These are phyloP conservation scores for Luidia sarsii DNA, from an alignment of 53 echinoderm and acorn worm species.

Conservation along the genomic window DNA sequence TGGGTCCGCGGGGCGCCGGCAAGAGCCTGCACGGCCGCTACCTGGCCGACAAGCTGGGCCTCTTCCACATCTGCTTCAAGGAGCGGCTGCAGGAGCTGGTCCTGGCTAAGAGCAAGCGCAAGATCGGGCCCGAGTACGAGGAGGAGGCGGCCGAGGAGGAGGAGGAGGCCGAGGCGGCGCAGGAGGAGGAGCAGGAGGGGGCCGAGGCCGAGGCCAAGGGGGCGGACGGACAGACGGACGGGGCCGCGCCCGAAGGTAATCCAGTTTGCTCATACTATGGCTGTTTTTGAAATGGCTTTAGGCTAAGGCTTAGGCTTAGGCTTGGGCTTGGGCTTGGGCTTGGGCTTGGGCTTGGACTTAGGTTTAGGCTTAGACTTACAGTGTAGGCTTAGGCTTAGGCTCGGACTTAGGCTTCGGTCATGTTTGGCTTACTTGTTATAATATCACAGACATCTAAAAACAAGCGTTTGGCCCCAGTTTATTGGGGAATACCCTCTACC, in stretches of 20 bases:
- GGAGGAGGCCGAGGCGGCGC: conserved; percentile 71
- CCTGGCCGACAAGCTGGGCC: conserved; percentile 91
- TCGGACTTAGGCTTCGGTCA: too few species aligned
- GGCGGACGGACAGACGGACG: neutral
- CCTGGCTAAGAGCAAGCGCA: conserved; percentile 99
- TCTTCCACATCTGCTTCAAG: conserved; percentile 98
- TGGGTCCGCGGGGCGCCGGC: conserved; percentile 91
- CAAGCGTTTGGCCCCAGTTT: too few species aligned
- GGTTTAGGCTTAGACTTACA: too few species aligned
- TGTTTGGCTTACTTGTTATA: too few species aligned
- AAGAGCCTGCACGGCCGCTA: conserved; percentile 87
- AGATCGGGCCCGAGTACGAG: conserved; percentile 91
- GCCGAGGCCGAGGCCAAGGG: conserved; percentile 42
- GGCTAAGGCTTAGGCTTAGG: too few species aligned
- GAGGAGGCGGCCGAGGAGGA: conserved; percentile 97
- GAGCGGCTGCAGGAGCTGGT: conserved; percentile 96
- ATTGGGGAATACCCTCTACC: too few species aligned
- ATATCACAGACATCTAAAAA: too few species aligned
- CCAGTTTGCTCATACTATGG: too few species aligned
- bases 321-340: too few species aligned
- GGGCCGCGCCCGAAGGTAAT: conserved; percentile 16
- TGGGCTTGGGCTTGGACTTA: too few species aligned
- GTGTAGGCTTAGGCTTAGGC: too few species aligned
- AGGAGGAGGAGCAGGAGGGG: conserved; percentile 60
- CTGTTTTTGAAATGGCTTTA: too few species aligned